Evolutionary conservation across 1,140 invertebrate genomes (phyloP), one percentile per base, ranked within the genome.

Genomic region (Mylabris phalerata): DNA sequence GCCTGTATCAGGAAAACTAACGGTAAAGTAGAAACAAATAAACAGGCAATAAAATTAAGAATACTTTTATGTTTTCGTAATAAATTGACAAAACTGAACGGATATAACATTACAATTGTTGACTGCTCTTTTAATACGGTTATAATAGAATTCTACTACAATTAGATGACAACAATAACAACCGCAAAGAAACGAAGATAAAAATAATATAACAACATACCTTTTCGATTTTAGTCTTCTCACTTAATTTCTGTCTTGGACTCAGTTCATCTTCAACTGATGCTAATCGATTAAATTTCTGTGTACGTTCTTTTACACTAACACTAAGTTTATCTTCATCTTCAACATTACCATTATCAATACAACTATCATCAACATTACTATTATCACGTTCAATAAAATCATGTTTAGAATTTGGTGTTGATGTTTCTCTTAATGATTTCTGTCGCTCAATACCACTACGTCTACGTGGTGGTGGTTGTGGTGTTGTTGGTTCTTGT

Each of bases 221-320:
- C 81, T 84, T 86, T 57, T 85, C 52, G 74, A 72, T 64, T 46
- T 63, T 65, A 13, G 66, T 68, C 38, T 68, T 71, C 51, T 71
- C 67, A 26, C 60, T 43, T 48, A 62, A 59, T 80, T 65, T 68
- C 82, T 73, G 69, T 43, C 77, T 78, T 44, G 75, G 79, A 65
- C 77, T 83, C 40, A 80, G 69, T 5, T 87, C 77, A 69, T 89
- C 87, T 66, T 82, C 83, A 65, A 90, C 85, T 4, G 88, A 92
- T 49, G 91, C 90, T 81, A 95, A 85, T 65, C 88, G 82, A 75
- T 96, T 94, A 73, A 96, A 93, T 73, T 92, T 92, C 77, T 93
- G 87, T 68, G 90, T 93, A 60, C 90, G 80, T 74, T 97, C 93
- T 71, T 90, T 92, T 3, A 97, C 92, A 62, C 90, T 93, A 59